These are phyloP conservation scores for Rhinoraja longicauda DNA, from an alignment of 2,797 vertebrate genomes.

Conservation along the genomic window DNA sequence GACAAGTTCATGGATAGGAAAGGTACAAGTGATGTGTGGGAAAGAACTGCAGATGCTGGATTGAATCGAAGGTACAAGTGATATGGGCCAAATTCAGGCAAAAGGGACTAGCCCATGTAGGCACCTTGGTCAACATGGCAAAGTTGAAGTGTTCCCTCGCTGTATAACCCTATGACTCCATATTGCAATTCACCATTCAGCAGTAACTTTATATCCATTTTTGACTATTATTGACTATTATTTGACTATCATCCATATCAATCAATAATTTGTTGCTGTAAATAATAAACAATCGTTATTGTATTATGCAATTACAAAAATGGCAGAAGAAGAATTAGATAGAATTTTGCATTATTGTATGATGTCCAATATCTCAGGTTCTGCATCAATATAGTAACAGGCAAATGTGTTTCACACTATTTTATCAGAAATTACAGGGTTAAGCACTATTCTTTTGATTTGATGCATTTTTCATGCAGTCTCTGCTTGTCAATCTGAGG, in stretches of 20 bases:
- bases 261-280: not conserved
- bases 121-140: too few relatives aligned
- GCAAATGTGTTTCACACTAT: not conserved
- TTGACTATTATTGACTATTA: not conserved
- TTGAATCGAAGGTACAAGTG: too few relatives aligned
- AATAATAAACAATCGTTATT: not conserved
- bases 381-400: not conserved
- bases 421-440: not conserved
- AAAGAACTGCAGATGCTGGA: too few relatives aligned
- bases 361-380: not conserved
- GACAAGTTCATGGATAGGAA: too few relatives aligned
- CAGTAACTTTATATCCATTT: not conserved
- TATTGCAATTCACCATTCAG: not conserved
- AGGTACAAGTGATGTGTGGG: too few relatives aligned
- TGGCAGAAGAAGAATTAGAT: not conserved
- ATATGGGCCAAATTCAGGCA: too few relatives aligned
- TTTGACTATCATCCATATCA: not conserved
- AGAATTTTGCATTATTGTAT: not conserved
- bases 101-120: too few relatives aligned
- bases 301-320: not conserved
- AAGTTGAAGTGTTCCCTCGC: too few relatives aligned
- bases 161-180: too few relatives aligned
- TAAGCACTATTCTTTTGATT: constrained; percentile 12
- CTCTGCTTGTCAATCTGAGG: not conserved
- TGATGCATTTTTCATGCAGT: constrained; percentile 1